A percentile compares a stretch with the other conserved stretches of the same genome.
Evolutionary conservation across 2,113 vertebrate species (phyloP).

Genomic region (Mesitornis unicolor): DNA sequence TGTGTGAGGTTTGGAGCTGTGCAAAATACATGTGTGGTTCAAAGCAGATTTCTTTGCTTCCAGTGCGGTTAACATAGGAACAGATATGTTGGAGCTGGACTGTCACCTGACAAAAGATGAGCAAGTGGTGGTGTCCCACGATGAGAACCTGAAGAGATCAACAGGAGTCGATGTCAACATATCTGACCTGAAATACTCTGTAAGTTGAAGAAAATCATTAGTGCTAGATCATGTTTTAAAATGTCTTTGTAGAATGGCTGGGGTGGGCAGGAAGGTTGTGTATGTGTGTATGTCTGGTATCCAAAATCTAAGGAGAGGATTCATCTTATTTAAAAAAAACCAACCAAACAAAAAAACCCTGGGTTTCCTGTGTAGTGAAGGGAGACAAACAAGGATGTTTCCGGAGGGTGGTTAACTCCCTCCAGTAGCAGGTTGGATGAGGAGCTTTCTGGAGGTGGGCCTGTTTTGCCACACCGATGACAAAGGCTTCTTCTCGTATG

Average conservation of each 20-base stretch:
- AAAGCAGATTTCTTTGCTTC: background rate
- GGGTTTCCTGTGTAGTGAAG: background rate
- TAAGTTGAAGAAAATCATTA: constrained; percentile 70
- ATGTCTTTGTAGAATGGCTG: background rate
- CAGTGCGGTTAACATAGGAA: constrained; percentile 90
- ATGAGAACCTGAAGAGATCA: constrained; percentile 85
- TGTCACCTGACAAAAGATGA: constrained; percentile 96
- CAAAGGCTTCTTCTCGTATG: background rate
- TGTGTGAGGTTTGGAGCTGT: background rate
- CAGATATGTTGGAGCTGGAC: constrained; percentile 97
- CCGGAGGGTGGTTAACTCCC: background rate
- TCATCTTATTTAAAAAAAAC: background rate
- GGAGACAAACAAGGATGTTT: background rate
- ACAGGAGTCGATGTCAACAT: constrained; percentile 86
- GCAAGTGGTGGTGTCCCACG: constrained; percentile 94
- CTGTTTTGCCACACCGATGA: background rate
- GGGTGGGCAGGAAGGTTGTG: background rate
- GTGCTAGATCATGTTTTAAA: background rate
- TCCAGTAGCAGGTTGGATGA: background rate
- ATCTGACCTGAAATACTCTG: constrained; percentile 84
- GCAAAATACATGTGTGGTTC: background rate
- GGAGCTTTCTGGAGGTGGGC: background rate
- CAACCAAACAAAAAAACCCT: no score
- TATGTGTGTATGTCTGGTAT: background rate
- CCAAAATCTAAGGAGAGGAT: background rate